Percentiles rank a stretch among this genome's conserved stretches.
These are phyloP conservation scores for Calliscelio sp. DNA, from an alignment of 2,888 invertebrate species.

Conservation along the genomic window DNA sequence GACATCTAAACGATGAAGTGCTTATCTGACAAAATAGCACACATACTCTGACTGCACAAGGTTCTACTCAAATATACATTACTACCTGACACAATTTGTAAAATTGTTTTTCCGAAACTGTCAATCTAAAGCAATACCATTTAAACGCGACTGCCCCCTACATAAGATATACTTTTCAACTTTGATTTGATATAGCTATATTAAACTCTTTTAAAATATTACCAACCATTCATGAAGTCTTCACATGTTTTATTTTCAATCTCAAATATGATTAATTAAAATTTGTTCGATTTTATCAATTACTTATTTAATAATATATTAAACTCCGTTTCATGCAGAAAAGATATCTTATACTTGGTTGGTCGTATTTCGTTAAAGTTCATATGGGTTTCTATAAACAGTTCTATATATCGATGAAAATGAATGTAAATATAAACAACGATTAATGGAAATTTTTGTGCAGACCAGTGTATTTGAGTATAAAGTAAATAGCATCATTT, in stretches of 20 bases:
- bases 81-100: slow-evolving; percentile 19
- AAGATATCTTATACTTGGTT: not conserved
- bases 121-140: not conserved
- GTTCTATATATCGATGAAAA: not conserved
- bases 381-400: not conserved
- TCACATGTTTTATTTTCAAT: no score
- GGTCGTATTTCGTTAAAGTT: not conserved
- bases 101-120: slow-evolving; percentile 9
- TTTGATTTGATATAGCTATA: no score
- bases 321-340: not conserved
- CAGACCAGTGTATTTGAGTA: no score
- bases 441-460: not conserved
- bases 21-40: slow-evolving; percentile 45
- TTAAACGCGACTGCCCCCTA: no score
- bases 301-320: not conserved
- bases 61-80: slow-evolving; percentile 27
- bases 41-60: slow-evolving; percentile 24
- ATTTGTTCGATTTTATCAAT: no score
- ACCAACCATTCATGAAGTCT: no score
- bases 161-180: no score
- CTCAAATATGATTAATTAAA: no score
- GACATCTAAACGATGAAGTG: slow-evolving; percentile 29
- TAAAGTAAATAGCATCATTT: no score
- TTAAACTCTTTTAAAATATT: no score
- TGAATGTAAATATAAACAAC: slow-evolving; percentile 32